Base-by-base conservation (phyloP, 2,113 vertebrate species). In the Nymphicus hollandicus region DNA sequence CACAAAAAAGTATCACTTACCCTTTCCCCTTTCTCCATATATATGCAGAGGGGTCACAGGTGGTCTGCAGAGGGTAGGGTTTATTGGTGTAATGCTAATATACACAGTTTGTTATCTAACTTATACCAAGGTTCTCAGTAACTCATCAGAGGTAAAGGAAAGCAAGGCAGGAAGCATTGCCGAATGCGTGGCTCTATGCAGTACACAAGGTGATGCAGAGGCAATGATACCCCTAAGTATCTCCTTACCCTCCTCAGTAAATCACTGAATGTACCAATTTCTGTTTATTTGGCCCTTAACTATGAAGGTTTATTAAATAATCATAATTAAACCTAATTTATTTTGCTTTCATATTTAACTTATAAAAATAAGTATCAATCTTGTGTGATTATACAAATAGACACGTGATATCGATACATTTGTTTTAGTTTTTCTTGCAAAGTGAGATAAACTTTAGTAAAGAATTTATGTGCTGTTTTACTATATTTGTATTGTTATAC, bases 1-100 rank as follows among this genome's bases (percentile, higher is more conserved):
- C 43, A 17, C 17, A 4, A 24, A 72, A 85, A 63, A 24, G 4
- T 44, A 5, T 52, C 20, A 11, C 3, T 84, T 63, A 25, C 4
- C 2, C 7, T 63, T 5, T 86, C 20, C 3, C 3, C 11, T 66
- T 81, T 80, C 43, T 39, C 18, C 13, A 16, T 24, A 31, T 13
- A 10, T 20, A 9, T 5, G 8, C 31, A 50, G 25, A 71, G 9
- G 0, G 0, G 20, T 44, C 70, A 69, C 8, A 49, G 11, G 13
- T 49, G 13, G 31, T 69, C 52, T 69, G 19, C 64, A 39, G 18
- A 60, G 6, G 20, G 3, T 19, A 52, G 27, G 17, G 10, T 33
- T 86, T 80, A 65, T 81, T 58, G 17, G 20, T 77, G 10, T 25
- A 66, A 60, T 41, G 46, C 28, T 72, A 90, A 20, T 31, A 23